These are phyloP conservation scores for Amphiprion percula DNA, from an alignment of 2,113 vertebrate genomes.

Conservation along the genomic window DNA sequence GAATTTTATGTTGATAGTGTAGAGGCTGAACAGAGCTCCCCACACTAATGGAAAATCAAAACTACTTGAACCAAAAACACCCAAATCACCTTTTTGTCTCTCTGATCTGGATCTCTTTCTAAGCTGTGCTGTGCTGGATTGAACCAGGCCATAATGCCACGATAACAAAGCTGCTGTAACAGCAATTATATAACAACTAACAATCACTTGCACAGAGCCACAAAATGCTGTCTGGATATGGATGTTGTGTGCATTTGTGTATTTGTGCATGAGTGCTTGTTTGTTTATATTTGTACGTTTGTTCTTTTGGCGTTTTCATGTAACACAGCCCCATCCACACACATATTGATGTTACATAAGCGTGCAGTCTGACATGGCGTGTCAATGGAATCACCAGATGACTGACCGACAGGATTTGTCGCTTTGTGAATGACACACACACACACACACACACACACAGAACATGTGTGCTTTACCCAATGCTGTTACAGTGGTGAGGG, in stretches of 20 bases:
- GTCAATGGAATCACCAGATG: constrained; percentile 64
- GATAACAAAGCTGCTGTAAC: constrained; percentile 45
- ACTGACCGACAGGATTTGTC: constrained; percentile 57
- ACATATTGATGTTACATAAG: constrained; percentile 67
- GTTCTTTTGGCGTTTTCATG: constrained; percentile 61
- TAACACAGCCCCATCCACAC: constrained; percentile 26
- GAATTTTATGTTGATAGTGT: not conserved
- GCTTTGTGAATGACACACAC: constrained; percentile 41
- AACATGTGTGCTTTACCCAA: constrained; percentile 3
- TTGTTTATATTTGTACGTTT: constrained; percentile 52
- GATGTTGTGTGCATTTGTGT: constrained; percentile 10
- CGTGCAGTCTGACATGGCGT: constrained; percentile 39
- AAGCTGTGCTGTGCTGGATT: constrained; percentile 39
- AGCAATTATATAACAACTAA: constrained; percentile 53
- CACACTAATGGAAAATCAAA: constrained; percentile 1
- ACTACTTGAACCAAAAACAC: not conserved
- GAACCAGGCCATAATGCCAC: constrained; percentile 44
- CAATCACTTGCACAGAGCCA: constrained; percentile 36
- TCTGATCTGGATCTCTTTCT: constrained; percentile 43
- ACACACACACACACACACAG: not conserved
- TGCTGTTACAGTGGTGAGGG: not conserved
- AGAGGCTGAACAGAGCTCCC: not conserved
- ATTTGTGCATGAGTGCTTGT: constrained; percentile 13
- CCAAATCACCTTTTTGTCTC: constrained; percentile 24
- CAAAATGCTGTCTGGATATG: constrained; percentile 48